Conservation (phyloP, 2,797 vertebrate genomes). For the Champsocephalus gunnari region DNA sequence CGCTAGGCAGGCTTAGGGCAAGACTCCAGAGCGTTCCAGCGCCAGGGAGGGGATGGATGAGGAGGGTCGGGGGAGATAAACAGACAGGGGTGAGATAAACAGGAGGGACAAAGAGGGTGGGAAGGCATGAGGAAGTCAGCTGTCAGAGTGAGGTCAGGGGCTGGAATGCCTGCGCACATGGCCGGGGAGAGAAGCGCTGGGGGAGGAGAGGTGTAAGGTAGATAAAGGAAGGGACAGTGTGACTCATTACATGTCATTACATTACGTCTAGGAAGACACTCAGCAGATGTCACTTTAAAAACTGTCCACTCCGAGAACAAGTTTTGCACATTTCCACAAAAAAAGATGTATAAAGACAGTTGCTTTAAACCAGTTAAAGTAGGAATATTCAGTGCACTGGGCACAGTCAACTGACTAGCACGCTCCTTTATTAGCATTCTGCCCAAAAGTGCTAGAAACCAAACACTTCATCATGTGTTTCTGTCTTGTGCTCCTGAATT, state of each 20-base stretch:
- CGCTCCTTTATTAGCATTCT: constrained; percentile 36
- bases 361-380: constrained; percentile 3
- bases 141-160: constrained; percentile 83
- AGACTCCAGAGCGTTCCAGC: constrained; percentile 66
- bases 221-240: constrained; percentile 54
- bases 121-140: constrained; percentile 86
- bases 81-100: constrained; percentile 78
- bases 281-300: constrained; percentile 6
- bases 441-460: constrained; percentile 30
- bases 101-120: constrained; percentile 75
- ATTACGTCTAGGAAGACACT: constrained; percentile 33
- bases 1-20: constrained; percentile 75
- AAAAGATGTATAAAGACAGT: not conserved
- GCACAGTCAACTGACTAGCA: constrained; percentile 64
- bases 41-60: constrained; percentile 61
- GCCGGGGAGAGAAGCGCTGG: constrained; percentile 44
- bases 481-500: constrained; percentile 53
- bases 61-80: constrained; percentile 77
- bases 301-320: not conserved
- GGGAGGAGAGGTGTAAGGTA: constrained; percentile 48
- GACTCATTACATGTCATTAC: constrained; percentile 51
- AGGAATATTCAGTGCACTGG: constrained; percentile 16
- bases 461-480: constrained; percentile 60
- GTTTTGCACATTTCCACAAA: not conserved
- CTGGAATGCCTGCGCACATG: constrained; percentile 80